Conservation (phyloP, 2,797 vertebrate species). For the Crotalus adamanteus region DNA sequence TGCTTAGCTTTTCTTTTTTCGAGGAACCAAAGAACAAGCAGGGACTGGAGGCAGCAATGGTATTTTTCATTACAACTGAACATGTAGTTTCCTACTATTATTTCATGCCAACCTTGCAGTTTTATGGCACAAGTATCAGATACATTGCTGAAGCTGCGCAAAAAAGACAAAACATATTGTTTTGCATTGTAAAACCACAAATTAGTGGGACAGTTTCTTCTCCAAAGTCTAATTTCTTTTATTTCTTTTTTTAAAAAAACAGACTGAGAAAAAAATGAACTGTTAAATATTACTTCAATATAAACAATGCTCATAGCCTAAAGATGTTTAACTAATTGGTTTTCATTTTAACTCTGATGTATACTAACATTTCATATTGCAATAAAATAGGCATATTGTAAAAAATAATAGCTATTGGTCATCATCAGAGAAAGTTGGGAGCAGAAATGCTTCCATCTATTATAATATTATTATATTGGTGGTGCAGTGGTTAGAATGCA, state of each 20-base stretch:
- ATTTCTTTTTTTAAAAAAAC: neutral
- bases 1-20: neutral
- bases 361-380: neutral
- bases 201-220: neutral
- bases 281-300: neutral
- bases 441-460: neutral
- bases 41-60: neutral
- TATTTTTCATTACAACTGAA: neutral
- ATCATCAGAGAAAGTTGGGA: neutral
- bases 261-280: neutral
- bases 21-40: neutral
- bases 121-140: neutral
- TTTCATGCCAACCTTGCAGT: constrained; percentile 8
- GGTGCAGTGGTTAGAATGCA: no score
- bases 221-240: neutral
- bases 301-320: neutral
- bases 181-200: neutral
- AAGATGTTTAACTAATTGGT: neutral
- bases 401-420: neutral
- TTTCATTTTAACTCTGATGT: neutral
- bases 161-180: neutral
- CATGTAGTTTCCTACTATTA: neutral
- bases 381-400: neutral
- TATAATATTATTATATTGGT: neutral
- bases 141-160: neutral